Evolutionary conservation across 2,113 vertebrate genomes (phyloP).

Genomic region (Clarias macrocephalus): DNA sequence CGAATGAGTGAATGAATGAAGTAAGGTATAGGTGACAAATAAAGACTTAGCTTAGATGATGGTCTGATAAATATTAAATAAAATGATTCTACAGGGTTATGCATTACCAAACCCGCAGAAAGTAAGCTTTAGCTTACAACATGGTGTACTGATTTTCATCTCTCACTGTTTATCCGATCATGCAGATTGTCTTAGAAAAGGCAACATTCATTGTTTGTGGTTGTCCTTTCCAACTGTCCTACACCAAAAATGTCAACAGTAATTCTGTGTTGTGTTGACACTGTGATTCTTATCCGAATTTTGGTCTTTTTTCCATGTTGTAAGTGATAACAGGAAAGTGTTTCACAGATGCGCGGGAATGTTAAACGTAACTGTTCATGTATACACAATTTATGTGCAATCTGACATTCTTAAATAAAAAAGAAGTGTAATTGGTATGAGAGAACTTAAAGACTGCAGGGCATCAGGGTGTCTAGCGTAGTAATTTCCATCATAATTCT

Average conservation of each 20-base stretch:
- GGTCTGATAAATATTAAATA: background rate
- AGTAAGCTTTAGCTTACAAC: background rate
- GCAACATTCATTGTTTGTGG: background rate
- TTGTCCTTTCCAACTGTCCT: background rate
- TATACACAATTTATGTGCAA: background rate
- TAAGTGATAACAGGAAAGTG: background rate
- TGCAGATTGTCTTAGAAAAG: background rate
- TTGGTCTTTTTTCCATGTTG: background rate
- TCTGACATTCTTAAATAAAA: background rate
- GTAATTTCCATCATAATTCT: background rate
- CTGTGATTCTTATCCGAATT: background rate
- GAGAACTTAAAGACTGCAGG: background rate
- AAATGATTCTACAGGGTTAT: background rate
- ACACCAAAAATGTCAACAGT: background rate
- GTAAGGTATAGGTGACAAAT: too few species aligned
- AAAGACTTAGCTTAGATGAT: background rate
- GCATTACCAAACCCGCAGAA: background rate
- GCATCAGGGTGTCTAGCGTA: background rate
- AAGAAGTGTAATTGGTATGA: background rate
- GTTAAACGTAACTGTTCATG: background rate
- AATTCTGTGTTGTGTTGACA: background rate
- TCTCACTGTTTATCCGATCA: background rate
- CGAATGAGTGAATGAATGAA: too few species aligned
- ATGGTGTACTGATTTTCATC: background rate
- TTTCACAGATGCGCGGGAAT: background rate